Conservation (phyloP, 1,140 invertebrate genomes). For the Metopolophium dirhodum region DNA sequence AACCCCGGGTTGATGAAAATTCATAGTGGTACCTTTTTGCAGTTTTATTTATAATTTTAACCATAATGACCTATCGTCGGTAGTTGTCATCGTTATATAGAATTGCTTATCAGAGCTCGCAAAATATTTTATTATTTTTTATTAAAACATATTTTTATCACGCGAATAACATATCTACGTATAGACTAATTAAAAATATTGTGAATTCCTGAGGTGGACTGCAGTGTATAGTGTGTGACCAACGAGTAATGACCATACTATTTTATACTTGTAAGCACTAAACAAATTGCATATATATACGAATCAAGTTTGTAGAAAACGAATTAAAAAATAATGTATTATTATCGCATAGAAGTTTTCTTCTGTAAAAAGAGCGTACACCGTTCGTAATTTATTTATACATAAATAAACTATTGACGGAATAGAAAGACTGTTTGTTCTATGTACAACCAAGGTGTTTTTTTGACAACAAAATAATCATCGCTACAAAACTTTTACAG, state of each 20-base stretch:
- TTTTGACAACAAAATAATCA: slow-evolving; percentile 13
- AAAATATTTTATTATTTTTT: background rate
- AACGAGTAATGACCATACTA: background rate
- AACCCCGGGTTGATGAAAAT: background rate
- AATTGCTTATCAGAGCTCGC: background rate
- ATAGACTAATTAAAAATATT: background rate
- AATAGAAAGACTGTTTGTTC: background rate
- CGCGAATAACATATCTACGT: background rate
- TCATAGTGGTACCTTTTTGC: background rate
- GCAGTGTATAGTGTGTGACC: background rate
- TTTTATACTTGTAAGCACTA: background rate
- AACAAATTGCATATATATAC: background rate
- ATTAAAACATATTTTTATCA: background rate
- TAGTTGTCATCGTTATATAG: background rate
- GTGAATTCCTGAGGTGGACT: background rate
- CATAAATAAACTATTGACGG: background rate
- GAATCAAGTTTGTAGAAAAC: no score
- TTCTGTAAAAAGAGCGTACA: background rate
- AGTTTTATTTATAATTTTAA: background rate
- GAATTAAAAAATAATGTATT: no score
- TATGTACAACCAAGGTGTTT: background rate
- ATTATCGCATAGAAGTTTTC: background rate
- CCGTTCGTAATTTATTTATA: background rate
- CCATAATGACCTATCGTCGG: background rate
- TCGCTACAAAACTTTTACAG: background rate